phyloP scores from a whole-genome alignment of 1,140 invertebrate genomes.

The Cydia pomonella region DNA sequence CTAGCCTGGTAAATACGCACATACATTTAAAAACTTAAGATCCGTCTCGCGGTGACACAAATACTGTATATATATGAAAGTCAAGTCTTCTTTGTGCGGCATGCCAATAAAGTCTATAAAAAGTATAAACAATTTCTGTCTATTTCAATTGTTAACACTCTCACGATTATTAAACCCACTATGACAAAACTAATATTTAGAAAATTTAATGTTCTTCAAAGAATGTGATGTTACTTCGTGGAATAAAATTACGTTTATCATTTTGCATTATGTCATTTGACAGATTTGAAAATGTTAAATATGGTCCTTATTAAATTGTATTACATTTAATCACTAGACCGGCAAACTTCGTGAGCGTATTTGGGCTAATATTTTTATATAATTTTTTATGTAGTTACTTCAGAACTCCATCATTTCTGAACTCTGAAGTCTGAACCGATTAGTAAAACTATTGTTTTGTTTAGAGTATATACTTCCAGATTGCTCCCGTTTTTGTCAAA shows the following conservation, averaged over 20 bases:
- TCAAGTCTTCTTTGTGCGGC: slow-evolving; percentile 3
- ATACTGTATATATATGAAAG: slow-evolving; percentile 8
- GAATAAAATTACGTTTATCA: background rate
- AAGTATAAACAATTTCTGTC: background rate
- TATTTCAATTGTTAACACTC: background rate
- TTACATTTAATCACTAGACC: no score
- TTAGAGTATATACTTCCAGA: no score
- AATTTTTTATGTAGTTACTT: no score
- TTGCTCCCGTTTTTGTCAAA: no score
- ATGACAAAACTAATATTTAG: background rate
- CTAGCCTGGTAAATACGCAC: no score
- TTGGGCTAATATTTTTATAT: no score
- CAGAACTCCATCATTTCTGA: no score
- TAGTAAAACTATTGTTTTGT: no score
- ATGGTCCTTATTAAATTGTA: no score
- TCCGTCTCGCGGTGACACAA: background rate
- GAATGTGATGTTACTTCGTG: background rate
- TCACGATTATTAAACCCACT: background rate
- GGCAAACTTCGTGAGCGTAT: no score
- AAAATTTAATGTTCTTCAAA: background rate
- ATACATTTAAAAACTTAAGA: background rate
- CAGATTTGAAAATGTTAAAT: no score
- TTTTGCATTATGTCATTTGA: background rate
- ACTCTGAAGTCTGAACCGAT: no score
- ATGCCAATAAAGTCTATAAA: background rate